phyloP scores from a whole-genome alignment of 1,140 invertebrate genomes.

The Cydia fagiglandana region DNA sequence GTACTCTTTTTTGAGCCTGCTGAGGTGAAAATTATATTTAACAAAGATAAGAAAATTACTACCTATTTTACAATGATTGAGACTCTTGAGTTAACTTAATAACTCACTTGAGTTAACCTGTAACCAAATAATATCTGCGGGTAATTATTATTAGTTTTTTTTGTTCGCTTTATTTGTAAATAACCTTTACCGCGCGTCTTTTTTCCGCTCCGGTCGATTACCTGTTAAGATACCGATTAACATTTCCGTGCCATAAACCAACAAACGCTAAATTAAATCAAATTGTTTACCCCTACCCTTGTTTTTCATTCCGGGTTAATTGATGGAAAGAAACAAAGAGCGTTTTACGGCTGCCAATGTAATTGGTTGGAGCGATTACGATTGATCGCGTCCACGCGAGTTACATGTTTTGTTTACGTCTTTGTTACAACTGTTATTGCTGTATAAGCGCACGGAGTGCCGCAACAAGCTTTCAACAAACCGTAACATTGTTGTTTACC shows the following conservation, averaged over 20 bases:
- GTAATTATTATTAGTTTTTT: neutral
- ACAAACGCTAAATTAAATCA: constrained; percentile 20
- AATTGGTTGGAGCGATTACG: constrained; percentile 26
- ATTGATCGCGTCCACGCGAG: constrained; percentile 18
- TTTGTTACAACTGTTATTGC: neutral
- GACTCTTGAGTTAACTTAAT: too few relatives aligned
- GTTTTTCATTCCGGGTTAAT: constrained; percentile 25
- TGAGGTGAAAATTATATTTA: too few relatives aligned
- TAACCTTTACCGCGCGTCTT: neutral
- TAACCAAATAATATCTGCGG: too few relatives aligned
- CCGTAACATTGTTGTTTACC: neutral
- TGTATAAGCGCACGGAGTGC: neutral
- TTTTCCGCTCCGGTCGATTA: neutral
- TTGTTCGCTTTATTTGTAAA: neutral
- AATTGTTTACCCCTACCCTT: constrained; percentile 16
- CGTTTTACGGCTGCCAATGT: constrained; percentile 30
- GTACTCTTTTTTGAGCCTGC: too few relatives aligned
- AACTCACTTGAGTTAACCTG: too few relatives aligned
- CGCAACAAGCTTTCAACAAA: neutral
- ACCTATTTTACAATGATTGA: too few relatives aligned
- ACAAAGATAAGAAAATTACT: too few relatives aligned
- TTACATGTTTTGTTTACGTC: constrained; percentile 29
- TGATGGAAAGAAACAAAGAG: constrained; percentile 30
- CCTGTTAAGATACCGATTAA: neutral
- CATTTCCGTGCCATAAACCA: constrained; percentile 21